Conservation (phyloP, 2,797 vertebrate species). For the Galagoides demidoff region DNA sequence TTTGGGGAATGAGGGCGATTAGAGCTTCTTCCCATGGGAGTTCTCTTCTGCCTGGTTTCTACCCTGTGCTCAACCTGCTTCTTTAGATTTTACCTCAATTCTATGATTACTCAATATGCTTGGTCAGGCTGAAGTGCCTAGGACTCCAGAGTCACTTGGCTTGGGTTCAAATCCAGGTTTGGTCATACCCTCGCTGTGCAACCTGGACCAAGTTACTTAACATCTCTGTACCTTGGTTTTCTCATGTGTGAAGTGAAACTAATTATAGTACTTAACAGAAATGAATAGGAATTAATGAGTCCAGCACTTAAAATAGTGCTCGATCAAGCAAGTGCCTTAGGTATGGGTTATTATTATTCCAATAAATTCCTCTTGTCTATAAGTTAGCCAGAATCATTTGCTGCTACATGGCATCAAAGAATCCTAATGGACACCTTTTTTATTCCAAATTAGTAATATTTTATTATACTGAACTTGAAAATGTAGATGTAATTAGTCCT, state of each 20-base stretch:
- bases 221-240: neutral
- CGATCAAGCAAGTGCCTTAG: neutral
- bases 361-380: neutral
- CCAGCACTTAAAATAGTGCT: neutral
- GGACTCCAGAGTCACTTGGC: neutral
- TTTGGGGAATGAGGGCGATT: neutral
- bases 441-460: slow-evolving; percentile 31
- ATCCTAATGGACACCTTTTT: neutral
- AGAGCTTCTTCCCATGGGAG: neutral
- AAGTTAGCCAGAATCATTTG: neutral
- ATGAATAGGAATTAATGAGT: neutral
- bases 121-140: neutral
- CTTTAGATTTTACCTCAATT: neutral
- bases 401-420: neutral
- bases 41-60: neutral
- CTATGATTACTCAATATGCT: neutral
- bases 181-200: neutral
- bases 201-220: slow-evolving; percentile 10
- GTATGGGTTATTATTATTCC: neutral
- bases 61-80: neutral
- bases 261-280: neutral
- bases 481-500: neutral
- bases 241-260: neutral
- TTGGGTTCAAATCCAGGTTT: slow-evolving; percentile 12
- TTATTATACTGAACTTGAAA: slow-evolving; percentile 24